Conservation (phyloP, 2,113 vertebrate species). For the Zosterops borbonicus region DNA sequence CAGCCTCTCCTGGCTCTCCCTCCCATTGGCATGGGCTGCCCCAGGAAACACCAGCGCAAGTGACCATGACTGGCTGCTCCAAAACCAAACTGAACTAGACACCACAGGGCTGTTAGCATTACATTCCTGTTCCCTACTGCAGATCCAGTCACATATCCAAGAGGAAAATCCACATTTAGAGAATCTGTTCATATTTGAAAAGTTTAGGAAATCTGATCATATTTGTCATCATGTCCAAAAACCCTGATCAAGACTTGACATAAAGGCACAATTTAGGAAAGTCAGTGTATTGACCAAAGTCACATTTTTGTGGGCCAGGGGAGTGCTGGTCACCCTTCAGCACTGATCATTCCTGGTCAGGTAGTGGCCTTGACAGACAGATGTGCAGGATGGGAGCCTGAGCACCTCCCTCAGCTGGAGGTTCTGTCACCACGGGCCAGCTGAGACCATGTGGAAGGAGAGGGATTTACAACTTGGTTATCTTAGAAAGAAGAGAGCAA, state of each 20-base stretch:
- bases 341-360: neutral
- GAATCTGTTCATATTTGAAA: fast-evolving
- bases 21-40: fast-evolving
- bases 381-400: neutral
- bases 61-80: fast-evolving
- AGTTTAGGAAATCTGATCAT: neutral
- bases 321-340: neutral
- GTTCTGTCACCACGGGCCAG: fast-evolving
- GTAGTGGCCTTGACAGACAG: fast-evolving
- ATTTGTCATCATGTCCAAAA: fast-evolving
- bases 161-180: neutral
- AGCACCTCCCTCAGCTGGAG: neutral
- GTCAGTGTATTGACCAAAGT: neutral
- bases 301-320: neutral
- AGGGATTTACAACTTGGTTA: neutral
- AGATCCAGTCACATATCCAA: fast-evolving
- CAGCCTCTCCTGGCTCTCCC: neutral
- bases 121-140: fast-evolving
- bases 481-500: neutral
- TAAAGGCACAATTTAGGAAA: neutral
- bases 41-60: fast-evolving
- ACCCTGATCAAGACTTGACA: neutral
- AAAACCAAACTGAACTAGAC: neutral
- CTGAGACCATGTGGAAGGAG: fast-evolving
- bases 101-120: fast-evolving